phyloP scores from a whole-genome alignment of 2,797 vertebrate genomes.

The Xiphorhynchus erythropygius region DNA sequence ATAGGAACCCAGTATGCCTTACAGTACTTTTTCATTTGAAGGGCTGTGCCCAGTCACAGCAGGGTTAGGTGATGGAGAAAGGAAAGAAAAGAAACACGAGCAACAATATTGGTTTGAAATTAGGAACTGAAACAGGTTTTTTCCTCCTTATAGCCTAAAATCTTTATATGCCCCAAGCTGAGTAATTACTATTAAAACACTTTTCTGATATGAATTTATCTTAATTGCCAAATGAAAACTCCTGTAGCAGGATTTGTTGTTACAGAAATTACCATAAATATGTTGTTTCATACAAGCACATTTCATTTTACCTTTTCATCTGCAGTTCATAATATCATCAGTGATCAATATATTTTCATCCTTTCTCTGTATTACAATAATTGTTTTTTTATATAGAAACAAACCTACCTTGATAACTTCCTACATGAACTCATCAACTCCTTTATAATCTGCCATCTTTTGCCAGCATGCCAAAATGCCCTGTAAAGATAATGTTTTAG shows the following conservation, averaged over 20 bases:
- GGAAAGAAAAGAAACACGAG: neutral
- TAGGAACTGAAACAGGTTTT: neutral
- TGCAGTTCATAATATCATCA: neutral
- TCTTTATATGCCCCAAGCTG: neutral
- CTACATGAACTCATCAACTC: neutral
- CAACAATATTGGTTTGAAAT: neutral
- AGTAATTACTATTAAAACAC: neutral
- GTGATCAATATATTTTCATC: neutral
- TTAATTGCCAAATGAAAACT: neutral
- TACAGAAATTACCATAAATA: neutral
- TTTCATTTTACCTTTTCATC: neutral
- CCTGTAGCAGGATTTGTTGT: neutral
- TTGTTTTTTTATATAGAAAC: neutral
- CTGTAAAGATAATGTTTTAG: neutral
- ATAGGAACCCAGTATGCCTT: neutral
- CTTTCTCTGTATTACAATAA: neutral
- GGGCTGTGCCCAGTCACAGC: neutral
- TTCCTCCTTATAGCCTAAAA: neutral
- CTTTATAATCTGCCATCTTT: neutral
- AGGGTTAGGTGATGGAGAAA: neutral
- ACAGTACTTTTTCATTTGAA: neutral
- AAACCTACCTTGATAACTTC: neutral
- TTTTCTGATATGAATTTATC: neutral
- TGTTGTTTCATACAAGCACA: neutral
- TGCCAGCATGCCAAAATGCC: neutral